Evolutionary conservation across 2,888 invertebrate species (phyloP), one percentile per base, ranked within the genome.

Genomic region (Cheilosia impressa): DNA sequence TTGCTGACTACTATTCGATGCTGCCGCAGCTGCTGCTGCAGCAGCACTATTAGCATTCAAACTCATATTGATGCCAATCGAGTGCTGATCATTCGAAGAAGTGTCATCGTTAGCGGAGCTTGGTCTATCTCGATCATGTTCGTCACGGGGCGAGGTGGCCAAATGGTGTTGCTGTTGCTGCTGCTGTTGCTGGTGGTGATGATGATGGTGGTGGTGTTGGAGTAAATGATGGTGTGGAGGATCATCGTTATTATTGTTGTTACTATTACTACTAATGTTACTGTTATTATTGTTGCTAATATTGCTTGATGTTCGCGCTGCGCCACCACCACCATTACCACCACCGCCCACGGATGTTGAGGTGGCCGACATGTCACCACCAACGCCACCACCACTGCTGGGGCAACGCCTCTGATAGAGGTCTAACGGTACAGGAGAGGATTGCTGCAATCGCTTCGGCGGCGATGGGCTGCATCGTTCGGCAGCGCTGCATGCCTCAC

Each of bases 11-110:
- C 85, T 85, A 76, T 81, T 85, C 53, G 81, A 85, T 34, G 76
- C 85, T 43, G 87, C 89, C 88, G 52, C 89, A 88, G 87, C 90
- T 88, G 85, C 87, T 88, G 93, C 87, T 53, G 87, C 81, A 19
- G 87, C 89, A 76, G 87, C 88, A 85, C 87, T 89, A 89, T 93
- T 93, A 87, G 93, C 93, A 90, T 93, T 93, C 89, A 95, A 93
- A 63, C 94, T 94, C 94, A 95, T 94, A 89, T 95, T 94, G 90
- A 95, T 91, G 93, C 94, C 94, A 90, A 94, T 93, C 88, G 90
- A 88, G 72, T 85, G 81, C 55, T 81, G 81, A 89, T 94, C 95
- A 90, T 93, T 93, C 87, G 94, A 94, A 87, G 94, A 93, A 63
- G 93, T 92, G 88, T 94, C 94, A 87, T 94, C 94, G 91, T 94